phyloP scores from a whole-genome alignment of 2,113 vertebrate species.

The Cyrtonyx montezumae region DNA sequence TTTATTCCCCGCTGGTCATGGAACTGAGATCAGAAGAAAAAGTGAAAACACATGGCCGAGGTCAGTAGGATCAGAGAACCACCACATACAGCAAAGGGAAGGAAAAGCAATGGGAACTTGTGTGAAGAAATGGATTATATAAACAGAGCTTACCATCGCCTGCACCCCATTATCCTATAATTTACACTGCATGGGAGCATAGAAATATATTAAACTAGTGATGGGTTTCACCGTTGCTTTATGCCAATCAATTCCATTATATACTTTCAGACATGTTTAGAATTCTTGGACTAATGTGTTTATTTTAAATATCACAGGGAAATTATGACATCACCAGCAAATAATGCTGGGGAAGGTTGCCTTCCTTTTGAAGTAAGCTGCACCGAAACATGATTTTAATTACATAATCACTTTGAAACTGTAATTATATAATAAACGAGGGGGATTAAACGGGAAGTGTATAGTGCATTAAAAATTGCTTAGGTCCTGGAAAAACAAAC shows the following conservation, averaged over 20 bases:
- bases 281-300: constrained; percentile 96
- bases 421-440: constrained; percentile 91
- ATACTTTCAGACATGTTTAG: constrained; percentile 90
- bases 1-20: constrained; percentile 99
- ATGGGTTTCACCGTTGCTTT: constrained; percentile 85
- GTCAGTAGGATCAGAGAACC: constrained; percentile 99
- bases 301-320: constrained; percentile 95
- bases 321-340: constrained; percentile 93
- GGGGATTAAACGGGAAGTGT: constrained; percentile 88
- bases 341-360: constrained; percentile 82
- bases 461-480: constrained; percentile 85
- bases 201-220: constrained; percentile 87
- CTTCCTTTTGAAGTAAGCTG: constrained; percentile 85
- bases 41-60: constrained; percentile 99
- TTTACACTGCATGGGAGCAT: constrained; percentile 96
- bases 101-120: constrained; percentile 91
- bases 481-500: constrained; percentile 86
- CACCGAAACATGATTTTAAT: constrained; percentile 90
- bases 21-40: constrained; percentile 99
- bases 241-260: constrained; percentile 89
- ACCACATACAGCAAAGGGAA: constrained; percentile 93
- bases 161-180: constrained; percentile 97
- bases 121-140: constrained; percentile 97
- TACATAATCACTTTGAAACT: constrained; percentile 92
- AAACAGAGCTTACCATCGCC: constrained; percentile 95